Percentiles rank a stretch among this genome's conserved stretches.
Conservation (phyloP, 2,113 vertebrate genomes). For the Tapirus terrestris region DNA sequence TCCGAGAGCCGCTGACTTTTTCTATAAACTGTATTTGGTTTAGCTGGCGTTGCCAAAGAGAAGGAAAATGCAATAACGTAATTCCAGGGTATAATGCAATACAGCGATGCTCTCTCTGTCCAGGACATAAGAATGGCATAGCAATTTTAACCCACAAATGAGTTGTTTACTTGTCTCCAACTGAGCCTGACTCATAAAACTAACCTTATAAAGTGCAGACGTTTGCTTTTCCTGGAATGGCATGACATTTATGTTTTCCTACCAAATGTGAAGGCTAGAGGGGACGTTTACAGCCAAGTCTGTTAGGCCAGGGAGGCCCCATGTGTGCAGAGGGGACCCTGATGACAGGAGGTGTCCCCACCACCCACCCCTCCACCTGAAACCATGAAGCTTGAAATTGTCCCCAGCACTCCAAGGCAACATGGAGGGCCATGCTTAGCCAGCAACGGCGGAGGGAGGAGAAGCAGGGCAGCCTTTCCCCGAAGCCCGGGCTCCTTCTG, state of each 20-base stretch:
- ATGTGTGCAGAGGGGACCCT: neutral
- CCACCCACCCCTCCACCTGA: neutral
- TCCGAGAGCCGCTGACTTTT: neutral
- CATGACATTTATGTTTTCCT: conserved; percentile 59
- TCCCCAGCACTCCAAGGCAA: neutral
- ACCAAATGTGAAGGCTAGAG: conserved; percentile 31
- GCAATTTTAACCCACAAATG: conserved; percentile 59
- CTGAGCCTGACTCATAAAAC: conserved; percentile 62
- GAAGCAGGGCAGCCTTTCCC: neutral
- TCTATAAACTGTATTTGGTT: neutral
- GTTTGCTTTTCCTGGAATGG: conserved; percentile 54
- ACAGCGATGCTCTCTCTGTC: neutral
- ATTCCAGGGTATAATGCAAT: conserved; percentile 17
- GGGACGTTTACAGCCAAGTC: neutral
- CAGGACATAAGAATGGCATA: neutral
- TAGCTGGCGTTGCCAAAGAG: neutral
- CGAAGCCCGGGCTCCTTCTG: neutral
- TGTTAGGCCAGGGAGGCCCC: neutral
- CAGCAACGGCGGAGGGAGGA: neutral
- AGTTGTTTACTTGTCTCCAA: conserved; percentile 52
- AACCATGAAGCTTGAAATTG: neutral
- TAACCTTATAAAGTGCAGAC: conserved; percentile 62
- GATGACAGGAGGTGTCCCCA: accelerated
- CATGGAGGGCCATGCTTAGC: neutral
- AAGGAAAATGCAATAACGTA: neutral